Base-by-base conservation (phyloP, 2,113 vertebrate genomes). In the Prionailurus viverrinus region DNA sequence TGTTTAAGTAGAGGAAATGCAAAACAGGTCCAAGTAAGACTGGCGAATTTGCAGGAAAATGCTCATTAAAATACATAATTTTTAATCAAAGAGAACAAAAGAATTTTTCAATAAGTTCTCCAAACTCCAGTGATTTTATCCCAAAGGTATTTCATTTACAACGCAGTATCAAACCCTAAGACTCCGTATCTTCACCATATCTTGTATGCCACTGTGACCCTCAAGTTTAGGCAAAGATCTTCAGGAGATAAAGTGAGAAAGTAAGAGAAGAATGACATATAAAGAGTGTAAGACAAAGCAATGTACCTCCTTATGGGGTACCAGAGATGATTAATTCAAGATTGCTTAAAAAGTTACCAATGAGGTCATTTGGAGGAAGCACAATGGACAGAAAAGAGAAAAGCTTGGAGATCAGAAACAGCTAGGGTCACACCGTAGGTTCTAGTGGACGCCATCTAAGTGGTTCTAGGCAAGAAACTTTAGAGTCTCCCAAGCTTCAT, bases 211-310 rank as follows among this genome's bases (percentile, higher is more conserved):
- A 88, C 55, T 78, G 25, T 95, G 58, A 74, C 31, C 61, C 39
- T 84, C 39, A 83, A 89, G 29, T 85, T 82, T 69, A 94, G 23
- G 7, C 61, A 89, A 94, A 53, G 69, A 8, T 82, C 23, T 31
- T 96, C 29, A 84, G 80, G 84, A 87, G 5, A 68, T 69, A 55
- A 92, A 2, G 12, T 66, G 78, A 96, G 81, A 93, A 92, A 89
- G 29, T 71, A 97, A 86, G 29, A 96, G 65, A 97, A 93, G 21
- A 96, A 95, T 51, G 41, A 93, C 97, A 89, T 73, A 71, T 61
- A 48, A 84, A 96, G 5, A 85, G 7, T 84, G n/a, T 4, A 91
- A 94, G 18, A 92, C 7, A 96, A 97, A 95, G 12, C 39, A 95
- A 31, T 69, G n/a, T 45, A 88, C 12, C 31, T 87, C 55, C 39